phyloP scores from a whole-genome alignment of 2,888 invertebrate species.

The Thysanoteuthis rhombus region DNA sequence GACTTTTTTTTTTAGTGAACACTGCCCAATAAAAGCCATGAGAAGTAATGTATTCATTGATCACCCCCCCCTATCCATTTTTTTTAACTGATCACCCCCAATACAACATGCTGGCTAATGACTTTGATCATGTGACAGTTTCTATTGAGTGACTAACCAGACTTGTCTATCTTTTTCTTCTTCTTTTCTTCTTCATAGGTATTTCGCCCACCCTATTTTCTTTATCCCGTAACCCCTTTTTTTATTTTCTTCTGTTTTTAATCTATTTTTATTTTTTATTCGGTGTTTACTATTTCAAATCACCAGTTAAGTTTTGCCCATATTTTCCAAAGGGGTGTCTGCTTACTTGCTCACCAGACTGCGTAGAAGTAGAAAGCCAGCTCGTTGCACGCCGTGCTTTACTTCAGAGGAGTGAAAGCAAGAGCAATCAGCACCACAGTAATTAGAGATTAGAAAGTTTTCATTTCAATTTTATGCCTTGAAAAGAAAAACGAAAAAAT shows the following conservation, averaged over 20 bases:
- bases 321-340: background rate
- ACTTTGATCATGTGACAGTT: too few species aligned
- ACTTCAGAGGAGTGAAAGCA: background rate
- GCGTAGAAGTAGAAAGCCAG: background rate
- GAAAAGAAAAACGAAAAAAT: background rate
- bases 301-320: background rate
- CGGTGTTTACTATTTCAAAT: background rate
- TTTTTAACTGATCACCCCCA: too few species aligned
- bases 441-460: background rate
- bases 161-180: background rate
- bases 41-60: too few species aligned
- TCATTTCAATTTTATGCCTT: background rate
- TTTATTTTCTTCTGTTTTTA: background rate
- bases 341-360: background rate
- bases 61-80: too few species aligned
- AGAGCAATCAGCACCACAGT: background rate
- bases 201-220: background rate
- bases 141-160: too few species aligned
- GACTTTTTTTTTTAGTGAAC: too few species aligned
- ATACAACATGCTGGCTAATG: too few species aligned
- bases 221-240: background rate
- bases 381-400: background rate
- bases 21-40: too few species aligned
- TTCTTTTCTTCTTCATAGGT: background rate
- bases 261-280: background rate